Evolutionary conservation across 2,113 vertebrate genomes (phyloP), one percentile per base, ranked within the genome.

Genomic region (Circaetus cinerascens): DNA sequence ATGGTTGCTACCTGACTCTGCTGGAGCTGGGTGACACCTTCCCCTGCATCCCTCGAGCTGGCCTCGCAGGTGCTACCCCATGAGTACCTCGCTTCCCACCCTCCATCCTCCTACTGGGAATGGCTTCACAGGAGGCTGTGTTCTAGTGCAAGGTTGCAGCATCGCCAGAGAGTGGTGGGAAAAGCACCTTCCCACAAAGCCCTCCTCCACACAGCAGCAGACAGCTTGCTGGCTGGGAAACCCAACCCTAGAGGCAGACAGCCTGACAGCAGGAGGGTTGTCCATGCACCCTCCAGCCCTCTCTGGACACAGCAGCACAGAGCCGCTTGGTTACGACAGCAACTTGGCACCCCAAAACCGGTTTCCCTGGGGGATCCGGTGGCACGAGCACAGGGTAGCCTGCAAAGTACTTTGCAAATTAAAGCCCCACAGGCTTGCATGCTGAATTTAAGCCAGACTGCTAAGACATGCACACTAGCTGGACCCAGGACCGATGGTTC

Each of bases 1-100:
- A 94, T 1, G 0, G 64, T 55, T 71, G 86, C 87, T 96, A 96
- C 93, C 92, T 90, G 91, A 71, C 59, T 57, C 76, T 88, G 48
- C 63, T 76, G 63, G 59, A 64, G 38, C 27, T 80, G 78, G 27
- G 36, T 88, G 67, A 51, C 38, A 83, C 86, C 68, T 89, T 86
- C 36, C 27, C n/a, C 69, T 94, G 62, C 38, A 50, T 43, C 46
- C 51, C 50, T 86, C 3, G 0, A 55, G 29, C 56, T 74, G 53
- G 29, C 57, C 45, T 85, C 3, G 9, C 40, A 56, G n/a, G 32
- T 14, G 48, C 72, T 62, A 34, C 41, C 25, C 75, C 45, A n/a
- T 0, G 5, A 69, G 34, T 29, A 43, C 57, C 68, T 95, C 1
- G 0, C 56, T 90, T 78, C 41, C 73, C 57, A 63, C 80, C 41